Conservation (phyloP, 2,113 vertebrate species). For the Forbesichthys papilliferus region DNA sequence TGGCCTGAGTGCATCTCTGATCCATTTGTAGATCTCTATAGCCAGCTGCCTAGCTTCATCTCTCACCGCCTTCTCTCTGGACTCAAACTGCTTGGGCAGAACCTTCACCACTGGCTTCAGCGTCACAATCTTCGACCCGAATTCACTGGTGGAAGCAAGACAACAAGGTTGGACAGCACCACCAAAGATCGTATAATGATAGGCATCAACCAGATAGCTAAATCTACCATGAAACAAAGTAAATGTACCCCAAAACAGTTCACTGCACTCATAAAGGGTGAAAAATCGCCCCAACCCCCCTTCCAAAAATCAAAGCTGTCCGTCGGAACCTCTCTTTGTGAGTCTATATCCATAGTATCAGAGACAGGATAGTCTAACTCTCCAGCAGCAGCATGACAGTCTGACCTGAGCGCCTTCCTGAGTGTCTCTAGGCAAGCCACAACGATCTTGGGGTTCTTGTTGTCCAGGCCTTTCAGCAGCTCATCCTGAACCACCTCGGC, state of each 20-base stretch:
- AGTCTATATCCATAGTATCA: too few relatives aligned
- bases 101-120: constrained; percentile 97
- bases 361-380: not conserved
- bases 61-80: constrained; percentile 95
- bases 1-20: constrained; percentile 90
- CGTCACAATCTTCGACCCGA: constrained; percentile 95
- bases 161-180: not conserved
- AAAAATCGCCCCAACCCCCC: too few relatives aligned
- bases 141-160: constrained; percentile 81
- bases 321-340: too few relatives aligned
- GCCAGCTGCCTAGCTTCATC: constrained; percentile 95
- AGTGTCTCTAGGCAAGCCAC: constrained; percentile 91
- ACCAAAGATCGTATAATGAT: too few relatives aligned
- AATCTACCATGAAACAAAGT: too few relatives aligned
- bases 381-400: not conserved
- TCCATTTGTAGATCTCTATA: constrained; percentile 95
- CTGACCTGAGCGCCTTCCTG: constrained; percentile 90
- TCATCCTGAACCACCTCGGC: constrained; percentile 93
- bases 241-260: too few relatives aligned
- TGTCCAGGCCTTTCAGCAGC: constrained; percentile 93
- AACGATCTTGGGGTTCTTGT: constrained; percentile 96
- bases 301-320: too few relatives aligned
- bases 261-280: too few relatives aligned
- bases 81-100: constrained; percentile 96
- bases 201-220: too few relatives aligned